Conservation (phyloP, 2,888 invertebrate species). For the Eristalinus sepulchralis region DNA sequence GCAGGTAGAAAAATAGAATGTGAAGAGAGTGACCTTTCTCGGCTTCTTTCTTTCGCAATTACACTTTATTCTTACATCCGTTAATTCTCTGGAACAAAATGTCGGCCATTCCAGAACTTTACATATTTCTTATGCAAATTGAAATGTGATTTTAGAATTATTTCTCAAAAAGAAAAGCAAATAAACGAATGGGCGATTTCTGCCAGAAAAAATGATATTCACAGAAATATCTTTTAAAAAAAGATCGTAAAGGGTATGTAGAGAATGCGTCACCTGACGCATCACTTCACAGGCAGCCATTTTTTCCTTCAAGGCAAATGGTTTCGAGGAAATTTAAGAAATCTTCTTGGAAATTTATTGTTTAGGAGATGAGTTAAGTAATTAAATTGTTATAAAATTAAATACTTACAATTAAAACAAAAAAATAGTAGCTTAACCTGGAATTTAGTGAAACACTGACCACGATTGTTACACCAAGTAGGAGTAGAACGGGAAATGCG, state of each 20-base stretch:
- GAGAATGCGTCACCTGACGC: slow-evolving; percentile 20
- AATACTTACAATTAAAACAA: slow-evolving; percentile 80
- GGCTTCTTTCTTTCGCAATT: not conserved
- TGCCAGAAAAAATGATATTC: not conserved
- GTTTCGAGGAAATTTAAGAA: not conserved
- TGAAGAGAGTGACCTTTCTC: slow-evolving; percentile 8
- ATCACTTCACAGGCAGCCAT: slow-evolving; percentile 31
- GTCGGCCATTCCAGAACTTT: slow-evolving; percentile 43
- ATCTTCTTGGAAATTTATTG: not conserved
- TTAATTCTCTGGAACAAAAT: slow-evolving; percentile 30
- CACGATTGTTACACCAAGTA: slow-evolving; percentile 59
- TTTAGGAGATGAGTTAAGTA: not conserved
- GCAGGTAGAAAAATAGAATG: not conserved
- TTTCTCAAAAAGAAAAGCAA: not conserved
- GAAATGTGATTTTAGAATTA: not conserved
- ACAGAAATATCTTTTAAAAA: not conserved
- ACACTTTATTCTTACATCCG: slow-evolving; percentile 12
- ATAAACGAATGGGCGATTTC: not conserved
- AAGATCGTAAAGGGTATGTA: not conserved
- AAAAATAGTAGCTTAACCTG: slow-evolving; percentile 79
- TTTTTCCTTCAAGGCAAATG: not conserved
- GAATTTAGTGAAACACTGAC: slow-evolving; percentile 72
- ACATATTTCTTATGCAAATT: not conserved
- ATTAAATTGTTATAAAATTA: not conserved
- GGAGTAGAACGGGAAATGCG: slow-evolving; percentile 65